Percentiles rank a stretch among this genome's conserved stretches.
phyloP scores from a whole-genome alignment of 1,140 invertebrate species.

The Drosophila equinoxialis region DNA sequence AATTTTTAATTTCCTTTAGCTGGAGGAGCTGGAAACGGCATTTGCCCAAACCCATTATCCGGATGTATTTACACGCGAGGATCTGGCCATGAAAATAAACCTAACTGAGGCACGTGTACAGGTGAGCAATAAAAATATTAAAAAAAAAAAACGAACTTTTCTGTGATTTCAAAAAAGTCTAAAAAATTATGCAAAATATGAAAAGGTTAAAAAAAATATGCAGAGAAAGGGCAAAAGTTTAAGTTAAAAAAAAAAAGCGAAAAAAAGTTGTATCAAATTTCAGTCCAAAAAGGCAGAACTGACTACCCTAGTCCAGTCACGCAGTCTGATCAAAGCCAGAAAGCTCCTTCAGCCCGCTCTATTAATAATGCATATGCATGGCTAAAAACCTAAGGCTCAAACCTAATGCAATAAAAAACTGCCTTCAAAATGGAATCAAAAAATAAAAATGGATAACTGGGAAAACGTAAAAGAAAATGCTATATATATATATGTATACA shows the following conservation, averaged over 20 bases:
- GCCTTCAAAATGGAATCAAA: slow-evolving; percentile 40
- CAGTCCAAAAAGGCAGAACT: slow-evolving; percentile 47
- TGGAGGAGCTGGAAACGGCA: slow-evolving; percentile 98
- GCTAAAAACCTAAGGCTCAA: slow-evolving; percentile 29
- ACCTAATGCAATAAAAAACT: slow-evolving; percentile 75
- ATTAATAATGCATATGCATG: slow-evolving; percentile 80
- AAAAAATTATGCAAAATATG: slow-evolving; percentile 60
- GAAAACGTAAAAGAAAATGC: slow-evolving; percentile 46
- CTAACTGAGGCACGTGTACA: slow-evolving; percentile 98
- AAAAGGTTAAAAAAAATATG: slow-evolving; percentile 22
- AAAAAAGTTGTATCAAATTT: slow-evolving; percentile 79
- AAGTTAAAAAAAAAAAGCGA: background rate
- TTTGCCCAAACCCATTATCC: slow-evolving; percentile 99
- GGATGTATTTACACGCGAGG: slow-evolving; percentile 98
- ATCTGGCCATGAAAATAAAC: slow-evolving; percentile 99
- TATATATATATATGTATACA: slow-evolving; percentile 60
- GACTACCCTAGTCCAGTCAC: slow-evolving; percentile 65
- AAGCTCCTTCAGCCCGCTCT: slow-evolving; percentile 16
- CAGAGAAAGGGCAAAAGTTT: slow-evolving; percentile 29
- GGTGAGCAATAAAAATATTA: slow-evolving; percentile 85
- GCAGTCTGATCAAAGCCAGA: slow-evolving; percentile 66
- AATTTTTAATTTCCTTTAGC: slow-evolving; percentile 81
- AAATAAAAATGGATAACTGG: slow-evolving; percentile 6
- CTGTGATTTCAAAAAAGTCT: slow-evolving; percentile 15
- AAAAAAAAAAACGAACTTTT: slow-evolving; percentile 8